A percentile compares a stretch with the other conserved stretches of the same genome.
Evolutionary conservation across 2,797 vertebrate genomes (phyloP).

Genomic region (Pteropus rufus): DNA sequence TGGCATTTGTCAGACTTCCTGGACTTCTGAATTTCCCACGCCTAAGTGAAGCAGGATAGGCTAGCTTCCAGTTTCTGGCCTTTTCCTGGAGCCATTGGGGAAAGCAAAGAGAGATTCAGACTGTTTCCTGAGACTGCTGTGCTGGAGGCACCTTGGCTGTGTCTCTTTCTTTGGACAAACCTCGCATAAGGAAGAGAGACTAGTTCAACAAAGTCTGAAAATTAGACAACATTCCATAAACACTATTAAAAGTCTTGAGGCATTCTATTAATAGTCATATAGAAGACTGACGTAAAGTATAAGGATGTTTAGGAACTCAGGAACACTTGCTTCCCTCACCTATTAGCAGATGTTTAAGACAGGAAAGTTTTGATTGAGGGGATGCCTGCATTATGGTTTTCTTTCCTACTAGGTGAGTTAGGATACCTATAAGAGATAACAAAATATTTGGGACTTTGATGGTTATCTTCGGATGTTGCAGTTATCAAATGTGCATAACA

Average conservation of each 20-base stretch:
- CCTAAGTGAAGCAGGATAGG: neutral
- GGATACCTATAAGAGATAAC: neutral
- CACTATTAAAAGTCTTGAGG: neutral
- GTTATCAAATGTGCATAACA: neutral
- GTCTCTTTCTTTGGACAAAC: neutral
- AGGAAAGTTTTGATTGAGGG: neutral
- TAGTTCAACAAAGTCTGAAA: neutral
- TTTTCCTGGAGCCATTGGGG: neutral
- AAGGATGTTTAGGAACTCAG: neutral
- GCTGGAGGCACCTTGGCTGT: neutral
- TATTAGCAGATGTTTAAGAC: neutral
- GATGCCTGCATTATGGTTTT: neutral
- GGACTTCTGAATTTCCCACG: neutral
- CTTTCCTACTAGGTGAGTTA: neutral
- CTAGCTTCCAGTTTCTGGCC: neutral
- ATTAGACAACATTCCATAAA: neutral
- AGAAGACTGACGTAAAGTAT: neutral
- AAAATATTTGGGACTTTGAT: neutral
- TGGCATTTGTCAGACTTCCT: neutral
- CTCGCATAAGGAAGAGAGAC: neutral
- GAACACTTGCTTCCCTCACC: neutral
- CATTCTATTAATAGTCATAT: neutral
- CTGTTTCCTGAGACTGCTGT: neutral
- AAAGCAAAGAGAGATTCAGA: neutral
- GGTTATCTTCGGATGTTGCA: neutral